Conservation (phyloP, 2,797 vertebrate genomes). For the Pantherophis vulpinus region DNA sequence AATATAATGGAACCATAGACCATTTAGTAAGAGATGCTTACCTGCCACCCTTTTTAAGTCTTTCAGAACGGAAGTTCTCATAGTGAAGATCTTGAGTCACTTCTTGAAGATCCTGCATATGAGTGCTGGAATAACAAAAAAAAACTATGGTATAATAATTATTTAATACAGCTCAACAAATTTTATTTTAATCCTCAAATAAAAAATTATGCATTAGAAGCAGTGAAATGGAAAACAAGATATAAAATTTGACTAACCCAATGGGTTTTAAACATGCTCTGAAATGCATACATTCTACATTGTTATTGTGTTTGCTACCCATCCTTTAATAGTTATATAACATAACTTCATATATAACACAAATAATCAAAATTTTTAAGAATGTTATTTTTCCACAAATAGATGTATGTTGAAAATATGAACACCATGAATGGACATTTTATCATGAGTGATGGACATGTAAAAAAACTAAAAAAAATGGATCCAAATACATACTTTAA, state of each 20-base stretch:
- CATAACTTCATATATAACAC: background rate
- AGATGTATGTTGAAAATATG: background rate
- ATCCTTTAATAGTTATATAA: background rate
- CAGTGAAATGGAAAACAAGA: background rate
- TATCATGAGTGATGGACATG: background rate
- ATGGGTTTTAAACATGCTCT: background rate
- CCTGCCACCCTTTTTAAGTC: conserved; percentile 96
- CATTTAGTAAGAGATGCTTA: conserved; percentile 75
- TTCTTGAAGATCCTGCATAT: conserved; percentile 99
- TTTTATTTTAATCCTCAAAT: background rate
- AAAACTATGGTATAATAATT: background rate
- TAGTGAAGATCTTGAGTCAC: conserved; percentile 99
- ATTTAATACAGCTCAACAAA: background rate
- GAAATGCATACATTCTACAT: background rate
- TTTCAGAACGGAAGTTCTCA: conserved; percentile 98
- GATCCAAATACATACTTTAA: background rate
- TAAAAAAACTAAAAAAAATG: background rate
- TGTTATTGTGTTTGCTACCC: background rate
- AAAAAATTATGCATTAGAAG: background rate
- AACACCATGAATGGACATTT: background rate
- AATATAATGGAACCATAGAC: conserved; percentile 53
- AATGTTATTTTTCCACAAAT: background rate
- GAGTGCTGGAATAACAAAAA: conserved; percentile 78
- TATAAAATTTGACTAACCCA: background rate
- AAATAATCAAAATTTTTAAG: background rate